Conservation (phyloP, 2,113 vertebrate genomes). For the Tragelaphus buxtoni region DNA sequence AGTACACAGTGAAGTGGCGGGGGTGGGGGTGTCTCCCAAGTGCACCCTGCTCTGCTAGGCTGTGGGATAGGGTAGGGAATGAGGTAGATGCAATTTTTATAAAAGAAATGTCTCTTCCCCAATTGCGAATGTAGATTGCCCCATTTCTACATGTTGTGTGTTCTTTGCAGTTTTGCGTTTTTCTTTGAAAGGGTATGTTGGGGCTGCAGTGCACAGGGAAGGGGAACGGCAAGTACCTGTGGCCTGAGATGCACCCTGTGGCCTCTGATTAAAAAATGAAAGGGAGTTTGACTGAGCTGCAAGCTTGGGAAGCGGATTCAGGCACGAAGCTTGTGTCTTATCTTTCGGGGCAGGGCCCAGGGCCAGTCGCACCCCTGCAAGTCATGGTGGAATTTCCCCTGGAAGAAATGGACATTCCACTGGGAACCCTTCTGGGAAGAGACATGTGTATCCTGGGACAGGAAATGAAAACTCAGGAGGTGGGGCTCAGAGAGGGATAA, state of each 20-base stretch:
- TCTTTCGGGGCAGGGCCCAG: neutral
- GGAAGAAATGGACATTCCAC: conserved; percentile 28
- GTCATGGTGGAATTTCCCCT: conserved; percentile 2
- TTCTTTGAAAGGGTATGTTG: neutral
- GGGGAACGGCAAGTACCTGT: fast-evolving
- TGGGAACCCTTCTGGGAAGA: conserved; percentile 26
- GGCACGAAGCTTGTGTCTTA: neutral
- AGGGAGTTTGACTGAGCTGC: neutral
- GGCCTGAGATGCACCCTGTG: neutral
- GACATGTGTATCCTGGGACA: neutral
- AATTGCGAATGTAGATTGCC: neutral
- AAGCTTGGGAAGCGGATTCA: neutral
- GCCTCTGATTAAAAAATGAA: neutral
- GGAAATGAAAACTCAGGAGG: conserved; percentile 26
- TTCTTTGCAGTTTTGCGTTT: neutral
- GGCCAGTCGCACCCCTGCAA: neutral
- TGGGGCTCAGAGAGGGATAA: neutral
- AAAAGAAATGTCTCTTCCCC: neutral
- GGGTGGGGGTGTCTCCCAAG: too few relatives aligned
- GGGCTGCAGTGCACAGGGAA: neutral
- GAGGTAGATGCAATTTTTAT: neutral
- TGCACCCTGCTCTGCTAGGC: too few relatives aligned
- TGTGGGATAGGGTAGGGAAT: neutral
- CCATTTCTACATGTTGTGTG: neutral
- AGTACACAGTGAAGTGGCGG: fast-evolving